A percentile compares a stretch with the other conserved stretches of the same genome.
phyloP scores from a whole-genome alignment of 2,113 vertebrate genomes.

The Arothron firmamentum region DNA sequence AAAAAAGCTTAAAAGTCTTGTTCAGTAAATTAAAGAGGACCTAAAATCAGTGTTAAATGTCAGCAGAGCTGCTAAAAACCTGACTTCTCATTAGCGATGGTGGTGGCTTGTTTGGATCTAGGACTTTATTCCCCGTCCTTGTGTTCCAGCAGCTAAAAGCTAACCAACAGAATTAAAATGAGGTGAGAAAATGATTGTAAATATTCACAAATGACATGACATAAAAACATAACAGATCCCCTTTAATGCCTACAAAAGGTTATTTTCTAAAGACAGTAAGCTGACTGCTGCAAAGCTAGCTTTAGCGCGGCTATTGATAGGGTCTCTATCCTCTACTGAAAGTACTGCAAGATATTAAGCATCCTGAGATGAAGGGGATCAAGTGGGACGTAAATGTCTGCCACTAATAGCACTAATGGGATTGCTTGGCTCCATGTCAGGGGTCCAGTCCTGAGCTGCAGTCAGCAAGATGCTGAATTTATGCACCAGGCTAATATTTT shows the following conservation, averaged over 20 bases:
- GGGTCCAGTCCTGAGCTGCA: slow-evolving; percentile 50
- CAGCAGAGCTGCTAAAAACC: too few species aligned
- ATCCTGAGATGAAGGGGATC: slow-evolving; percentile 63
- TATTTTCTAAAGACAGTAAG: slow-evolving; percentile 24
- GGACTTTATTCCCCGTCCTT: too few species aligned
- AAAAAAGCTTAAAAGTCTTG: slow-evolving; percentile 19
- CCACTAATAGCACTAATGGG: slow-evolving; percentile 58
- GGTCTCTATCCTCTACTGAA: slow-evolving; percentile 35
- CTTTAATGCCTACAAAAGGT: not conserved
- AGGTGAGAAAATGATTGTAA: not conserved
- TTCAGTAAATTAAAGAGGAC: slow-evolving; percentile 25
- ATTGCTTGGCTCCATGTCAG: slow-evolving; percentile 52
- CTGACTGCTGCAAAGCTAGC: slow-evolving; percentile 35
- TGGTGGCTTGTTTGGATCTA: too few species aligned
- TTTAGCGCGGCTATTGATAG: slow-evolving; percentile 56
- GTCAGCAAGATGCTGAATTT: slow-evolving; percentile 49
- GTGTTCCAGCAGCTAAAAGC: too few species aligned
- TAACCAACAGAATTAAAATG: too few species aligned
- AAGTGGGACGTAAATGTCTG: slow-evolving; percentile 39
- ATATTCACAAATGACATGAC: not conserved
- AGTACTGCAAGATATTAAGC: slow-evolving; percentile 39
- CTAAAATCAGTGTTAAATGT: too few species aligned
- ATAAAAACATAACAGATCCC: slow-evolving; percentile 8
- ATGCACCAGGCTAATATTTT: slow-evolving; percentile 40
- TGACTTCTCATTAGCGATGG: too few species aligned